These are phyloP conservation scores for Montifringilla adamsi DNA, from an alignment of 2,113 vertebrate species.

Conservation along the genomic window DNA sequence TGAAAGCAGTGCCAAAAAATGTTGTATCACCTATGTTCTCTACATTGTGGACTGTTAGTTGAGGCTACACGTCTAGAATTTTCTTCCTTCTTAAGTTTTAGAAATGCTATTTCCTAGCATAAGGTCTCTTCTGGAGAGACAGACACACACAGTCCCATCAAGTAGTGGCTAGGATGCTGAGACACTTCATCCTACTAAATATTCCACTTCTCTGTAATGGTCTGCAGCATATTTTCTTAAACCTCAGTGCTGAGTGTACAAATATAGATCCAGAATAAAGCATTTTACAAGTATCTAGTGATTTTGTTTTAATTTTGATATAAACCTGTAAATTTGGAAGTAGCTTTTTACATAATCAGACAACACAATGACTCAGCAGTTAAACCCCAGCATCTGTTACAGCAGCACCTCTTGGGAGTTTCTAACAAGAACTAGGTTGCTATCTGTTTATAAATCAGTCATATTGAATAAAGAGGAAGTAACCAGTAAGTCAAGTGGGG, in stretches of 20 bases:
- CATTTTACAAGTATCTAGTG: not conserved
- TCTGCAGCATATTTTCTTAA: not conserved
- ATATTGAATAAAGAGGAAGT: conserved; percentile 66
- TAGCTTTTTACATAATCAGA: conserved; percentile 28
- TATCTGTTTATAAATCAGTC: conserved; percentile 57
- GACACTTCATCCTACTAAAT: not conserved
- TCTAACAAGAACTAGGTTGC: conserved; percentile 65
- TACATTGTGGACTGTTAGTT: not conserved
- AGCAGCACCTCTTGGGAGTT: conserved; percentile 59
- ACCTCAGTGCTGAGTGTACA: not conserved
- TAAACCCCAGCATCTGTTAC: conserved; percentile 16
- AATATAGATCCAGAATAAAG: not conserved
- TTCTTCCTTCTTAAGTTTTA: not conserved
- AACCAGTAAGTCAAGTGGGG: not conserved
- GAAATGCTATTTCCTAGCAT: not conserved
- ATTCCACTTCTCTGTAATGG: not conserved
- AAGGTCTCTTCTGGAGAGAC: not conserved
- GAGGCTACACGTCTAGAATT: not conserved
- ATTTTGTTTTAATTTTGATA: not conserved
- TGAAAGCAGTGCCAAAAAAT: not conserved
- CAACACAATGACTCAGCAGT: conserved; percentile 63
- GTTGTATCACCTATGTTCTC: not conserved
- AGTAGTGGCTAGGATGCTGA: not conserved
- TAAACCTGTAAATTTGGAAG: conserved; percentile 5
- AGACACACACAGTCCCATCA: not conserved